These are phyloP conservation scores for Papilio polyxenes DNA, from an alignment of 1,140 invertebrate species.

Conservation along the genomic window DNA sequence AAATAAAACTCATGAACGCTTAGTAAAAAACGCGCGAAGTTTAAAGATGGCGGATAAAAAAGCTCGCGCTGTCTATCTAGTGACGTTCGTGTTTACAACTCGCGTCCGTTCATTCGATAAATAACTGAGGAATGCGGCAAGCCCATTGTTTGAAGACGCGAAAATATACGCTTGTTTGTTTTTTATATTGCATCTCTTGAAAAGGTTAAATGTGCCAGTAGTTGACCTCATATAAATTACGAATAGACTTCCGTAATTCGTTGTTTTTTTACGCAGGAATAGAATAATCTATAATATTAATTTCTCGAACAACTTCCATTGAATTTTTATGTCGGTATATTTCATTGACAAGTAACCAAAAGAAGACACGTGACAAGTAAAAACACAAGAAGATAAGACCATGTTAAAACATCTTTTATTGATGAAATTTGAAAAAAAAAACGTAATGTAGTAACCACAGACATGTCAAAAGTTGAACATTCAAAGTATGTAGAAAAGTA, in stretches of 20 bases:
- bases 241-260: not conserved
- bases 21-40: not conserved
- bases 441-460: too few relatives aligned
- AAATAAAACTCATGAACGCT: not conserved
- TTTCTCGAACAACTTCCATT: too few relatives aligned
- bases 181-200: not conserved
- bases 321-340: too few relatives aligned
- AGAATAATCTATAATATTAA: too few relatives aligned
- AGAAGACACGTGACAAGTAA: too few relatives aligned
- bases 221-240: not conserved
- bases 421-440: too few relatives aligned
- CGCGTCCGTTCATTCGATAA: not conserved
- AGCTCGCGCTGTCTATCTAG: not conserved
- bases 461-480: too few relatives aligned
- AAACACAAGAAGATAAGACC: too few relatives aligned
- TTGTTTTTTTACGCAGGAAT: not conserved
- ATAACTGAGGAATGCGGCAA: conserved; percentile 5
- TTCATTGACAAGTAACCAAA: too few relatives aligned
- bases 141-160: conserved; percentile 5
- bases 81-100: conserved; percentile 2
- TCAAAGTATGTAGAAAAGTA: too few relatives aligned
- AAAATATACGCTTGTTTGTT: not conserved
- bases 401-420: too few relatives aligned
- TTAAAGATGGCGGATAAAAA: conserved; percentile 2
- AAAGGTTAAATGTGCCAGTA: not conserved